phyloP scores from a whole-genome alignment of 2,888 invertebrate genomes.

The Lepidochitona cinerea region DNA sequence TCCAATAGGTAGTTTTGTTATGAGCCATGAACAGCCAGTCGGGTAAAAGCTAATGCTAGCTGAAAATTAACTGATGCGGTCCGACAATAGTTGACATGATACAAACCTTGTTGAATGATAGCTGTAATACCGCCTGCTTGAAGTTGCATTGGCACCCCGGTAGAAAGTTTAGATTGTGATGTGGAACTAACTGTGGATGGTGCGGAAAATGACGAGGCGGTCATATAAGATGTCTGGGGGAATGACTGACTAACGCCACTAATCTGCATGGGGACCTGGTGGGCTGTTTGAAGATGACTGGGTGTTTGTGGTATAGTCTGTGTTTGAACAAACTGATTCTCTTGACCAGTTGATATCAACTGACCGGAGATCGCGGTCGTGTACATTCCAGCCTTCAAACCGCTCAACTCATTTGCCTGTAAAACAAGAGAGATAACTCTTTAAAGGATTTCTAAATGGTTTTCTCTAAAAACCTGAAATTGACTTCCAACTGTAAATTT shows the following conservation, averaged over 20 bases:
- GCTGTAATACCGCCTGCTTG: conserved; percentile 28
- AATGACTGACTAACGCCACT: background rate
- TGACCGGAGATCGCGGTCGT: background rate
- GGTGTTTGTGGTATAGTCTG: background rate
- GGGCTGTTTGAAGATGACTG: background rate
- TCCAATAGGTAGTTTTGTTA: no score
- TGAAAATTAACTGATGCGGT: no score
- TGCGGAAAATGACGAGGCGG: background rate
- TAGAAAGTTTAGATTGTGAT: conserved; percentile 9
- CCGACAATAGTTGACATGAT: no score
- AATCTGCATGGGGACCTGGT: background rate
- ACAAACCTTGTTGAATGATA: conserved; percentile 25
- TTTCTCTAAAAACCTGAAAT: no score
- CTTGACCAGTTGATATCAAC: background rate
- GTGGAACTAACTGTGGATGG: conserved; percentile 4
- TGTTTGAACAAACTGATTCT: background rate
- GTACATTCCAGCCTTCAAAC: background rate
- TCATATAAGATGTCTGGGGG: conserved; percentile 13
- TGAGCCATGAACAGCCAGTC: no score
- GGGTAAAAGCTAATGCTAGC: no score
- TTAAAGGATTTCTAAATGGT: no score
- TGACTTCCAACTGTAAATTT: no score
- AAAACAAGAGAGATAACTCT: background rate
- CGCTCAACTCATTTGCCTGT: background rate
- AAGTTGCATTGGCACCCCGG: conserved; percentile 39